These are phyloP conservation scores for Megaceryle maxima DNA, from an alignment of 2,113 vertebrate genomes.

Conservation along the genomic window DNA sequence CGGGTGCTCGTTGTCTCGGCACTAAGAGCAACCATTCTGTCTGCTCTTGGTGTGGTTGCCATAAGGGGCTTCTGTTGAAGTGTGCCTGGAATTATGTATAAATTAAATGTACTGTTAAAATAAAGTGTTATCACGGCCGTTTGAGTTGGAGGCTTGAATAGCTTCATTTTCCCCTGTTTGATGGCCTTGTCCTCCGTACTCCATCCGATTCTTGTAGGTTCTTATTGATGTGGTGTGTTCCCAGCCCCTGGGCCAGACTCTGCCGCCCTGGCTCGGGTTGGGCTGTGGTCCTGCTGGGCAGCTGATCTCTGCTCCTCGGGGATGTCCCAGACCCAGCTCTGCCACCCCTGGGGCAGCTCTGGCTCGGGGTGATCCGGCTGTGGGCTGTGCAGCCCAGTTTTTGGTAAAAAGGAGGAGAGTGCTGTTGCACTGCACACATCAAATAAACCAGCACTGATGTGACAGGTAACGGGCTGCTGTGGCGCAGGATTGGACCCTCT, in stretches of 20 bases:
- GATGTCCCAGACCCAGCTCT: neutral
- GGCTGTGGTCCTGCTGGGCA: neutral
- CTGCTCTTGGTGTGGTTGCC: neutral
- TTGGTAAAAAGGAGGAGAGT: fast-evolving
- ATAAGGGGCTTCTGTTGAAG: neutral
- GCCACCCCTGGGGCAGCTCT: too few relatives aligned
- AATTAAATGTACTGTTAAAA: conserved; percentile 53
- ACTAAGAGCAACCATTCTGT: neutral
- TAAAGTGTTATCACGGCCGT: neutral
- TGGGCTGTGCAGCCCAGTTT: fast-evolving
- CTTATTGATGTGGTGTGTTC: neutral
- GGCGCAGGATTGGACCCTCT: neutral
- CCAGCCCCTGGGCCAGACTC: neutral
- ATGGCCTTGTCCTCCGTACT: neutral
- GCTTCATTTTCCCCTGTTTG: neutral
- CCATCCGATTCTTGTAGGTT: neutral
- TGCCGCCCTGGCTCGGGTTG: neutral
- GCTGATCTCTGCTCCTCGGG: neutral
- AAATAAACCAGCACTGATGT: fast-evolving
- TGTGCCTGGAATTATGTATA: conserved; percentile 1
- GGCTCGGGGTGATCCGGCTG: fast-evolving
- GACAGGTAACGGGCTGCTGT: too few relatives aligned
- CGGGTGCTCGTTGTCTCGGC: neutral
- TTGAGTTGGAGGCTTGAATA: neutral
- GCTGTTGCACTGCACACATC: fast-evolving